These are phyloP conservation scores for Agonopterix heracliana DNA, from an alignment of 2,888 invertebrate genomes.

Conservation along the genomic window DNA sequence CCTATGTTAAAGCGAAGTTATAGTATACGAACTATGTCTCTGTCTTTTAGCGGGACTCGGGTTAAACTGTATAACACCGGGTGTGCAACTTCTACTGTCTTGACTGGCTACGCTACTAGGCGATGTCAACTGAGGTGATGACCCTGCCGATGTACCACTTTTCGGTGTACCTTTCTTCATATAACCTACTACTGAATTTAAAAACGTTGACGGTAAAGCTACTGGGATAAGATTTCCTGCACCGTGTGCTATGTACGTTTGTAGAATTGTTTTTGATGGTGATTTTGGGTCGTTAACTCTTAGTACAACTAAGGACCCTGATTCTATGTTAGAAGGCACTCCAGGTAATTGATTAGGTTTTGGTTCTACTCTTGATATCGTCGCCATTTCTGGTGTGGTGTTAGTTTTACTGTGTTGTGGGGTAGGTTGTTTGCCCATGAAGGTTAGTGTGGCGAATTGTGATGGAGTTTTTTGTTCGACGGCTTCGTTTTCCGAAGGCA, in stretches of 20 bases:
- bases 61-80: slow-evolving; percentile 34
- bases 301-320: slow-evolving; percentile 58
- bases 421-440: slow-evolving; percentile 12
- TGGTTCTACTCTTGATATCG: slow-evolving; percentile 16
- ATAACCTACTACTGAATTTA: slow-evolving; percentile 58
- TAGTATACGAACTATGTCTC: slow-evolving; percentile 51
- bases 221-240: slow-evolving; percentile 52
- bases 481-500: slow-evolving; percentile 10
- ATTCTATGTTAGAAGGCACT: slow-evolving; percentile 52
- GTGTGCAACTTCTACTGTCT: slow-evolving; percentile 34
- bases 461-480: not conserved
- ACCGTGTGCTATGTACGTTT: slow-evolving; percentile 58
- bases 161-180: slow-evolving; percentile 55
- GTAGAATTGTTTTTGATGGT: slow-evolving; percentile 60
- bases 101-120: slow-evolving; percentile 50
- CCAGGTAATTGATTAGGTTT: slow-evolving; percentile 17
- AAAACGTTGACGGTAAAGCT: slow-evolving; percentile 44
- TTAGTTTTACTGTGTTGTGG: slow-evolving; percentile 8
- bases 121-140: slow-evolving; percentile 57
- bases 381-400: slow-evolving; percentile 14
- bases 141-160: slow-evolving; percentile 46
- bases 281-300: slow-evolving; percentile 60
- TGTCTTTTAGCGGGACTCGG: slow-evolving; percentile 40
- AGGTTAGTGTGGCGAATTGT: slow-evolving; percentile 19
- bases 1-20: slow-evolving; percentile 45